Evolutionary conservation across 1,140 invertebrate species (phyloP).

Genomic region (Hypothenemus hampei): DNA sequence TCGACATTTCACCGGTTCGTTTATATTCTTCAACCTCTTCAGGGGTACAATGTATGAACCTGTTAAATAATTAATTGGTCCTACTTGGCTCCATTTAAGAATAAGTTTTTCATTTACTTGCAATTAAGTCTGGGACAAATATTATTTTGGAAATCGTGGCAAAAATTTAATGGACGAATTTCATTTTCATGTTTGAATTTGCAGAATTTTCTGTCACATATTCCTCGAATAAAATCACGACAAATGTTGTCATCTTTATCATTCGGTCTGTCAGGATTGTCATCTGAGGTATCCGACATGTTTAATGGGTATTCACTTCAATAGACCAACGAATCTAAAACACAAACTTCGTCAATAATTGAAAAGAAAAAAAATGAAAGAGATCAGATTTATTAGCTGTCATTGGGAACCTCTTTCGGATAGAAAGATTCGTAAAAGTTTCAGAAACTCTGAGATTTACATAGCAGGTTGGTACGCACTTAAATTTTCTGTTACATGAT

Average conservation of each 20-base stretch:
- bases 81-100: background rate
- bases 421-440: too few relatives aligned
- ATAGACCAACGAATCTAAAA: background rate
- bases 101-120: slow-evolving; percentile 37
- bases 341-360: too few relatives aligned
- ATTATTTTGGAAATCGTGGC: slow-evolving; percentile 80
- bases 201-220: slow-evolving; percentile 71
- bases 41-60: slow-evolving; percentile 73
- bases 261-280: slow-evolving; percentile 26
- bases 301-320: slow-evolving; percentile 1
- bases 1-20: slow-evolving; percentile 60
- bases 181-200: slow-evolving; percentile 64
- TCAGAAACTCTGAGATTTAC: too few relatives aligned
- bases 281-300: slow-evolving; percentile 43
- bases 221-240: slow-evolving; percentile 58
- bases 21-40: slow-evolving; percentile 73
- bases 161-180: slow-evolving; percentile 58
- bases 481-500: too few relatives aligned
- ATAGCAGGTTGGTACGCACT: too few relatives aligned
- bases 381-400: too few relatives aligned
- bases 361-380: too few relatives aligned
- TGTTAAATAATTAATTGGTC: slow-evolving; percentile 8
- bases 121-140: slow-evolving; percentile 59
- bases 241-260: slow-evolving; percentile 45
- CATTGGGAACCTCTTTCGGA: too few relatives aligned